These are phyloP conservation scores for Sebastes flavidus DNA, from an alignment of 2,797 vertebrate genomes.

Conservation along the genomic window DNA sequence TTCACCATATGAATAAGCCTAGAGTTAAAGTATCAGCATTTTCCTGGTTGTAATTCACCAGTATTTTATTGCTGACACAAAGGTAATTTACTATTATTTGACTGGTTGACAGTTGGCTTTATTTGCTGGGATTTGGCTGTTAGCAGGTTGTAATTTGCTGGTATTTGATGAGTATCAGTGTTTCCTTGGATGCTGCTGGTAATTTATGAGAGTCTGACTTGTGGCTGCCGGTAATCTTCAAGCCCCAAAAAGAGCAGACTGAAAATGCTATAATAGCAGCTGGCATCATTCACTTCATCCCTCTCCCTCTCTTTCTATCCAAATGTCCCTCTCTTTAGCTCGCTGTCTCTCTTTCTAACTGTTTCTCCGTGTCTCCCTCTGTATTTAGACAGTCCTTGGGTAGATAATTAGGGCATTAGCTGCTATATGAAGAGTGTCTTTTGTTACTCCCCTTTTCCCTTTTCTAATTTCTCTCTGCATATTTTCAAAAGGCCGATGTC, in stretches of 20 bases:
- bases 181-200: conserved; percentile 43
- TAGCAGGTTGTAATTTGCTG: conserved; percentile 48
- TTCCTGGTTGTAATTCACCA: conserved; percentile 22
- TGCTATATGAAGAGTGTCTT: conserved; percentile 52
- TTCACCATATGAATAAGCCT: conserved; percentile 7
- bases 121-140: conserved; percentile 68
- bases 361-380: conserved; percentile 20
- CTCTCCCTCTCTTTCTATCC: conserved; percentile 11
- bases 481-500: conserved; percentile 49
- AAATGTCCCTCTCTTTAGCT: conserved; percentile 16
- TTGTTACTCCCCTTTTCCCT: conserved; percentile 46
- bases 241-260: conserved; percentile 43
- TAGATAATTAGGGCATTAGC: conserved; percentile 69
- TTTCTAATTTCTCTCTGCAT: conserved; percentile 57
- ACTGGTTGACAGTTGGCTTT: conserved; percentile 50
- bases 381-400: conserved; percentile 47
- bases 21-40: conserved; percentile 62
- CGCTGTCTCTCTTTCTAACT: conserved; percentile 7
- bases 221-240: conserved; percentile 47
- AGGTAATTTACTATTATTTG: conserved; percentile 45
- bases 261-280: conserved; percentile 58
- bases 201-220: conserved; percentile 46
- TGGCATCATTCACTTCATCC: conserved; percentile 41
- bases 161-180: conserved; percentile 47
- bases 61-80: conserved; percentile 27